Base-by-base conservation (phyloP, 2,888 invertebrate species). In the Athalia circularis region DNA sequence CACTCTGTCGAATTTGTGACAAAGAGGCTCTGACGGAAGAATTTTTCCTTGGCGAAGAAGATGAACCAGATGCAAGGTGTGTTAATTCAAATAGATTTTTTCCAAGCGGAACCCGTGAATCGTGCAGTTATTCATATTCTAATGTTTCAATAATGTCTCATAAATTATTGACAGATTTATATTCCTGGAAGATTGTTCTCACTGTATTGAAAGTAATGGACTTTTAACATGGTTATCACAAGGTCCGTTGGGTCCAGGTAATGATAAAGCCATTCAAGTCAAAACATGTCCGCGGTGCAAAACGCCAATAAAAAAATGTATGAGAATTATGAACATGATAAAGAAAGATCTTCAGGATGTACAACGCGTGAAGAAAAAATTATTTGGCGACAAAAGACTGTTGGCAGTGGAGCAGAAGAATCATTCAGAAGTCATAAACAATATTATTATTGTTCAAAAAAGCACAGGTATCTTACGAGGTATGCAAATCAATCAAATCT, bases 241-340 rank as follows among this genome's bases (percentile, higher is more conserved):
- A 4, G 9, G 79, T 6, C 79, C 81, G 9, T 77, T 81, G 5
- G 81, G 80, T 43, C 29, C 29, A 2, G 29, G 29, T 29, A 2
- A 29, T 29, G 29, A 29, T 2, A 82, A 82, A 4, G 86, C 86
- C 80, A 85, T 89, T 13, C 81, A 81, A 45, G 85, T 90, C 62
- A 91, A 91, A 81, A 75, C 78, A 0, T 95, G 95, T 84, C 94
- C 94, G 0, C 87, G 86, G 78, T 95, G 95, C 85, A 93, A 92
- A 75, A 92, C 92, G 15, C 91, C 92, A 0, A 93, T 95, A 11
- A 90, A 92, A 13, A 92, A 91, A 82, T 93, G 92, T 3, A 88
- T 90, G 64, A 91, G 94, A 13, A 94, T 93, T 87, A 92, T 92
- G 79, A 91, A 93, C 80, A 81, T 90, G 3, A 90, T 94, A 77